phyloP scores from a whole-genome alignment of 2,888 invertebrate species.

The Epicampocera succincta region DNA sequence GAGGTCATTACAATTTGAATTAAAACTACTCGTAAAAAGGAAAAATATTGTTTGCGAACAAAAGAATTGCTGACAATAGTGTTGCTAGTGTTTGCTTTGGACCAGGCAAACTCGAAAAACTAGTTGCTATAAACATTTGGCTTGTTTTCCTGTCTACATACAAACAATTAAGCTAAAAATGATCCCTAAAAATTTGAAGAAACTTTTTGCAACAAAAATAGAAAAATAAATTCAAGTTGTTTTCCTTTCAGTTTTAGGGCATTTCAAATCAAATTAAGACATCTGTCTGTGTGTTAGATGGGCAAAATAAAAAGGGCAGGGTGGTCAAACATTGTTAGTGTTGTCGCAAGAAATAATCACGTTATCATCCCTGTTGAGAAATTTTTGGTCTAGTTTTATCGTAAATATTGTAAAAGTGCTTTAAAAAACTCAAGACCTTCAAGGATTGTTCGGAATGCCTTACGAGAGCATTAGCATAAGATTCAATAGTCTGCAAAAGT shows the following conservation, averaged over 20 bases:
- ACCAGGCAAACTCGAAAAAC: slow-evolving; percentile 59
- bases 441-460: no score
- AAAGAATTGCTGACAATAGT: slow-evolving; percentile 44
- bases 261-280: slow-evolving; percentile 34
- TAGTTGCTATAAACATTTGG: slow-evolving; percentile 34
- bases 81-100: slow-evolving; percentile 2
- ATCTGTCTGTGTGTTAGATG: slow-evolving; percentile 37
- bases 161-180: slow-evolving; percentile 41
- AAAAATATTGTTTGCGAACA: slow-evolving; percentile 25
- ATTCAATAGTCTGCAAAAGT: no score
- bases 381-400: no score
- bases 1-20: slow-evolving; percentile 67
- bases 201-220: slow-evolving; percentile 27
- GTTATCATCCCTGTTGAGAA: no score
- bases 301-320: no score
- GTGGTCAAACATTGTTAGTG: no score
- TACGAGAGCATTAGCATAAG: no score
- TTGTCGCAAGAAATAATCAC: no score
- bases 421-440: no score
- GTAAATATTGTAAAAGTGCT: no score
- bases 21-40: slow-evolving; percentile 15
- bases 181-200: slow-evolving; percentile 29
- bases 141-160: neutral
- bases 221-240: neutral
- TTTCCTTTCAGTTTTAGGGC: slow-evolving; percentile 6